Evolutionary conservation across 2,797 vertebrate species (phyloP), one percentile per base, ranked within the genome.

Genomic region (Sebastes diaconus): DNA sequence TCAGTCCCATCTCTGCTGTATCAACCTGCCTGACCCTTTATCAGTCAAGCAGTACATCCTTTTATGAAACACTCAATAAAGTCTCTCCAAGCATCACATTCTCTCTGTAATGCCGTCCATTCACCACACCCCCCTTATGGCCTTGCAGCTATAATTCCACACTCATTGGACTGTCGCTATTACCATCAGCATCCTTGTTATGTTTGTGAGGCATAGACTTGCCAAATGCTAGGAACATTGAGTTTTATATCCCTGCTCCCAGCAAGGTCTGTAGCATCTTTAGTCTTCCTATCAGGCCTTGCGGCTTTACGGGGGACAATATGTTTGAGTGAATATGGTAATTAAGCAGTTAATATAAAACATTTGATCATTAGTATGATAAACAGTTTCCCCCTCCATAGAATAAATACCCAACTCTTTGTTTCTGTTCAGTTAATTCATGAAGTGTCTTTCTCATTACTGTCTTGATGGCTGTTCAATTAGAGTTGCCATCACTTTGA

Each of bases 171-270:
- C 84, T 88, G 84, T 76, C 8, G 34, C 64, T 69, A 46, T 76
- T 27, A 61, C 81, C 79, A 87, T 91, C 85, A 90, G 70, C 72
- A 84, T 85, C 84, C 92, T 87, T 88, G 90, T 94, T 91, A 87
- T 90, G 75, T 92, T 92, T 89, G 86, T 92, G 88, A 93, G 81
- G 55, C 85, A 92, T 88, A 70, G 84, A 85, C 75, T 84, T 77
- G 75, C 81, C 74, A 73, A 89, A 86, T 82, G 86, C 20, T 65
- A 83, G 90, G 79, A 82, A 89, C 84, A 87, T 83, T 85, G 84
- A 85, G 87, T 92, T 91, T 92, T 88, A 89, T 92, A 61, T 82
- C 67, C 66, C 77, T 67, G 57, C 83, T 75, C 59, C 71, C 61
- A 71, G 70, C 68, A 75, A 80, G 77, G 85, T 77, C 60, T 83